These are phyloP conservation scores for Metopolophium dirhodum DNA, from an alignment of 1,140 invertebrate genomes.

Conservation along the genomic window DNA sequence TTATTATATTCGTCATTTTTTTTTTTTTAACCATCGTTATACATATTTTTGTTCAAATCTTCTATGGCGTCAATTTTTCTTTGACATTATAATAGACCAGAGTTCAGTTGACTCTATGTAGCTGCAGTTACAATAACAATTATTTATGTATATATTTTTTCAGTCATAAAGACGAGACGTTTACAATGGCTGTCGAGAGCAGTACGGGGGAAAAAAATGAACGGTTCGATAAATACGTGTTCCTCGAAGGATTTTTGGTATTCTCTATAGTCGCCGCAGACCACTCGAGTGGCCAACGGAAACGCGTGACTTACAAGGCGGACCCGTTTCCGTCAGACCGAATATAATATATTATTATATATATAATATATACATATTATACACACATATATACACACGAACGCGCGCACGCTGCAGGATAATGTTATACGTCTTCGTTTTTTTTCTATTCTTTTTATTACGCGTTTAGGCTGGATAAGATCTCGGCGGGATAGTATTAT, in stretches of 20 bases:
- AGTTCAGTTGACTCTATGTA: not conserved
- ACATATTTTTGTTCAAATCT: not conserved
- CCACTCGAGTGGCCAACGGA: constrained; percentile 36
- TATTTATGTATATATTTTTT: not conserved
- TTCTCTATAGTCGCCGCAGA: not conserved
- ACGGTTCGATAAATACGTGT: constrained; percentile 38
- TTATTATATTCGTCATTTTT: not conserved
- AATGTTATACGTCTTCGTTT: not conserved
- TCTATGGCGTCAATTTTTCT: not conserved
- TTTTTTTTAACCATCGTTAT: not conserved
- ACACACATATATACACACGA: not conserved
- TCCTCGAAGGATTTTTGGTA: constrained; percentile 15
- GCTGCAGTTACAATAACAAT: not conserved
- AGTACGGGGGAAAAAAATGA: not conserved
- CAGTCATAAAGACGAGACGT: not conserved
- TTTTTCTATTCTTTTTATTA: not conserved
- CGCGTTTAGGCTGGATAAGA: constrained; percentile 14
- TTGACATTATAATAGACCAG: constrained; percentile 9
- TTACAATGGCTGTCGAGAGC: not conserved
- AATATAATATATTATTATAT: constrained; percentile 31
- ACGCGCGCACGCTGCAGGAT: not conserved
- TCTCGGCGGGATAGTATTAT: constrained; percentile 25
- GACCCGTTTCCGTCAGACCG: constrained; percentile 36
- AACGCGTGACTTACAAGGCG: constrained; percentile 43
- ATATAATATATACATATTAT: not conserved